Percentiles rank a stretch among this genome's conserved stretches.
phyloP scores from a whole-genome alignment of 2,113 vertebrate genomes.

The Oxyruncus cristatus region DNA sequence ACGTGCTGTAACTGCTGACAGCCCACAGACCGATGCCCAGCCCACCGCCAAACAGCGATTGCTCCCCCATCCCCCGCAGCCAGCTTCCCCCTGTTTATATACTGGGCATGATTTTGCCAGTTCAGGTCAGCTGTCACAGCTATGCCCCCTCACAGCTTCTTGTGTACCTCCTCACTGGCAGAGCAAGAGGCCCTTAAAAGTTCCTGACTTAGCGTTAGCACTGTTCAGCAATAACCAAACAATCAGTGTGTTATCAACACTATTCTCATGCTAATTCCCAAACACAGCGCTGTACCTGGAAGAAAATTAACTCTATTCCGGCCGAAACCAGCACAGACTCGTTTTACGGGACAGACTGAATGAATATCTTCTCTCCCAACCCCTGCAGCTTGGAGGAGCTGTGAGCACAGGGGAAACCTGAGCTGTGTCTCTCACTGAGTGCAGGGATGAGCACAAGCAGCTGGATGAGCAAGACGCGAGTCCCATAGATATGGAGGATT shows the following conservation, averaged over 20 bases:
- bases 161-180: not conserved
- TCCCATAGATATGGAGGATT: not conserved
- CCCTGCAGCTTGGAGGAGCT: not conserved
- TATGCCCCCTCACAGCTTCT: not conserved
- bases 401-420: not conserved
- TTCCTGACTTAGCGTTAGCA: not conserved
- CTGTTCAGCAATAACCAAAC: not conserved
- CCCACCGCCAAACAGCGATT: accelerated
- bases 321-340: not conserved
- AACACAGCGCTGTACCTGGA: not conserved
- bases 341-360: not conserved
- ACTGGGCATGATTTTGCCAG: not conserved
- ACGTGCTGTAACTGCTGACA: not conserved
- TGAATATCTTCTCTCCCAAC: not conserved
- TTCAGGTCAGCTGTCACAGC: not conserved
- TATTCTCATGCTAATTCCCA: not conserved
- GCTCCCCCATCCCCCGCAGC: not conserved
- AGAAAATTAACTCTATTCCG: not conserved
- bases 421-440: accelerated
- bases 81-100: accelerated
- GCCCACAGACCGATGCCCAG: not conserved
- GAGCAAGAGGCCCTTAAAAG: not conserved
- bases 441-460: not conserved
- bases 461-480: not conserved
- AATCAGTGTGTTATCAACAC: not conserved